Evolutionary conservation across 1,140 invertebrate genomes (phyloP), one percentile per base, ranked within the genome.

Genomic region (Wiebesia pumilae): DNA sequence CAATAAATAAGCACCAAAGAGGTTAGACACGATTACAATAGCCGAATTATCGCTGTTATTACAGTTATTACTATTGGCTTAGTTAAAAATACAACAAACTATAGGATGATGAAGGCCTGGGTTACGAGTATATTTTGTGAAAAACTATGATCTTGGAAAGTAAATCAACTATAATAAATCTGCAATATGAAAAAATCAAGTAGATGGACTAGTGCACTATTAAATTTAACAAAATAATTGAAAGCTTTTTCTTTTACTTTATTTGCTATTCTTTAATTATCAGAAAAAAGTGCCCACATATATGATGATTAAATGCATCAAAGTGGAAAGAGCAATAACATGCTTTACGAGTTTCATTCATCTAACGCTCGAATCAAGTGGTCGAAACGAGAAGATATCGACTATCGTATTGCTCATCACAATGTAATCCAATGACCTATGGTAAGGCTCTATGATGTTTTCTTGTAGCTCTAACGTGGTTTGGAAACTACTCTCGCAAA

Each of bases 381-480:
- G 21, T 27, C 38, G 83, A 78, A 84, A 77, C n/a, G 89, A 90
- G 85, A 90, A 89, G 89, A 89, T 92, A 92, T 92, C 91, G 89
- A 90, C 89, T 89, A 91, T 89, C 90, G 89, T 88, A 91, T 90
- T 91, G 91, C 90, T 93, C 91, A 91, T 92, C 91, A 90, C 88
- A 75, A 90, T 86, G 88, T 90, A 90, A 84, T 87, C 87, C 88
- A 87, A 87, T 86, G 84, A 92, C 87, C 88, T 83, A 87, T 10
- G 88, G 90, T 90, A 92, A 92, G 91, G 91, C 91, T 90, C 81
- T 73, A 89, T 89, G 84, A 90, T 90, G 90, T 89, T 91, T 92
- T 92, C 91, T 92, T 91, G 91, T 88, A 85, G 89, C 86, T 87
- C 89, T 92, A 93, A 92, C 92, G 91, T 91, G 89, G 89, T 90